These are phyloP conservation scores for Tanypteryx hageni DNA, from an alignment of 2,888 invertebrate genomes.

Conservation along the genomic window DNA sequence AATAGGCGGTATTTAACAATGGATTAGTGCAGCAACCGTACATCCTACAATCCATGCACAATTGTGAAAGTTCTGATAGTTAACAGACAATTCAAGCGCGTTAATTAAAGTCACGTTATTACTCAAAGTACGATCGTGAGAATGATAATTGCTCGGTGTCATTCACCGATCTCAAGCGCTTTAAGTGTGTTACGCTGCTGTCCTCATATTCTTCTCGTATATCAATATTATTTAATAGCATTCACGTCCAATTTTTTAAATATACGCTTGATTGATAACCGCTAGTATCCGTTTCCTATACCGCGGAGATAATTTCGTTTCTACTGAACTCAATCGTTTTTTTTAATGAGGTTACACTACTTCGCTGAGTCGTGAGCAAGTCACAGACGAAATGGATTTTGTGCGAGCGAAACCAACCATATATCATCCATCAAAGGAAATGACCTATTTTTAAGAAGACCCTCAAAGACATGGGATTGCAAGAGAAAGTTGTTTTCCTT, in stretches of 20 bases:
- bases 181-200: too few relatives aligned
- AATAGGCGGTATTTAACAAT: not conserved
- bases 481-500: slow-evolving; percentile 1
- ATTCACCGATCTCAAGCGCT: too few relatives aligned
- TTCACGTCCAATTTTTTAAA: not conserved
- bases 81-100: too few relatives aligned
- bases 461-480: not conserved
- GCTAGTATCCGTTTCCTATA: not conserved
- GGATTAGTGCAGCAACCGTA: not conserved
- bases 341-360: not conserved
- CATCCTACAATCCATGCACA: too few relatives aligned
- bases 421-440: slow-evolving; percentile 3
- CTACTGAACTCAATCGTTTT: not conserved
- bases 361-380: not conserved
- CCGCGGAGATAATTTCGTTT: not conserved
- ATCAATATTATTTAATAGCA: not conserved
- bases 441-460: not conserved
- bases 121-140: too few relatives aligned
- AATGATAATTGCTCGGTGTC: too few relatives aligned
- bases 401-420: not conserved
- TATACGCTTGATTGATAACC: not conserved
- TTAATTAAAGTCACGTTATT: too few relatives aligned
- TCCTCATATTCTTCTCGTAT: not conserved
- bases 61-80: too few relatives aligned
- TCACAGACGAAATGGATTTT: not conserved